phyloP scores from a whole-genome alignment of 2,888 invertebrate genomes.

The Drosophila glabriapex region DNA sequence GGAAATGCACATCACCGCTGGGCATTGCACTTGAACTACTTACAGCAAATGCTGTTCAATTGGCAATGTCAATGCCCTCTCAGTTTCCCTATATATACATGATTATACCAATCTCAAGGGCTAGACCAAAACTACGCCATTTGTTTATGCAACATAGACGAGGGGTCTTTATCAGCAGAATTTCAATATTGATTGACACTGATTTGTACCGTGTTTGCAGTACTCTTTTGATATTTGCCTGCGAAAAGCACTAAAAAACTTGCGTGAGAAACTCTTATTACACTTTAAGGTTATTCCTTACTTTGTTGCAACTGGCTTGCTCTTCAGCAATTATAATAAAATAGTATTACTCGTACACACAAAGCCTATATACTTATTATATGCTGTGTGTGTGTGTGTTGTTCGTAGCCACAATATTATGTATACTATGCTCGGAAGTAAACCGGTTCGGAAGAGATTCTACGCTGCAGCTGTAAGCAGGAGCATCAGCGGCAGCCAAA shows the following conservation, averaged over 20 bases:
- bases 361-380: constrained; percentile 6
- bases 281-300: constrained; percentile 1
- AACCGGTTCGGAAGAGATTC: constrained; percentile 55
- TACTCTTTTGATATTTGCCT: constrained; percentile 43
- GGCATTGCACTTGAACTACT: constrained; percentile 44
- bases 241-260: constrained; percentile 14
- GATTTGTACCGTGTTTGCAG: constrained; percentile 19
- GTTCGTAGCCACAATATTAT: constrained; percentile 12
- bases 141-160: constrained; percentile 16
- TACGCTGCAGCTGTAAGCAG: constrained; percentile 21
- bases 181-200: constrained; percentile 60
- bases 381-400: constrained; percentile 12
- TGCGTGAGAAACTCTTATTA: constrained; percentile 6
- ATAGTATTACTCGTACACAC: not conserved
- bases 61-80: constrained; percentile 48
- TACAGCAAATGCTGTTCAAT: constrained; percentile 12
- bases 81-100: not conserved
- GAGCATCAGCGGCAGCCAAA: constrained; percentile 17
- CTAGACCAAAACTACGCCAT: constrained; percentile 43
- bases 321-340: constrained; percentile 4
- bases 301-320: not conserved
- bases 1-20: constrained; percentile 4
- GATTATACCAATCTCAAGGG: constrained; percentile 15
- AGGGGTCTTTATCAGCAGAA: constrained; percentile 37
- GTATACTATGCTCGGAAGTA: constrained; percentile 40